A percentile compares a stretch with the other conserved stretches of the same genome.
phyloP scores from a whole-genome alignment of 2,797 vertebrate genomes.

The Calcarius lapponicus region DNA sequence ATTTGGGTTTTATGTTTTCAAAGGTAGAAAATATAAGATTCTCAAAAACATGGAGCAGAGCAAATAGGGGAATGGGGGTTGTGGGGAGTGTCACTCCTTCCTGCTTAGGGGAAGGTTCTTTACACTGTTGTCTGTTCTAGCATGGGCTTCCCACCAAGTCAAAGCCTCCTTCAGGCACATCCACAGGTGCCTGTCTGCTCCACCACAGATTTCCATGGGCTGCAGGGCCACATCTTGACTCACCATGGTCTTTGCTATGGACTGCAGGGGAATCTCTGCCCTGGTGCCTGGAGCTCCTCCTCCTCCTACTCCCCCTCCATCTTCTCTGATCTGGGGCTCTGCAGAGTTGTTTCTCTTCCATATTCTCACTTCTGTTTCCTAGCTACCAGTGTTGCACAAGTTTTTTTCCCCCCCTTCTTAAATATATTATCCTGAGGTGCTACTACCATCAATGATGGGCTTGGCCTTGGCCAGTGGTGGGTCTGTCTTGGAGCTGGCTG shows the following conservation, averaged over 20 bases:
- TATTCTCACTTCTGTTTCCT: not conserved
- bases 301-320: not conserved
- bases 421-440: not conserved
- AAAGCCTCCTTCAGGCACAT: not conserved
- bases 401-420: fast-evolving
- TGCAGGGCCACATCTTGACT: not conserved
- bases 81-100: not conserved
- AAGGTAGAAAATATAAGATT: not conserved
- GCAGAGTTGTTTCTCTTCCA: not conserved
- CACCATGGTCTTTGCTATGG: not conserved
- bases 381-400: not conserved
- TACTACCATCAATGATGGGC: not conserved
- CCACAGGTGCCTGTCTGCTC: not conserved
- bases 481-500: not conserved
- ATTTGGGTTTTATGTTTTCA: not conserved
- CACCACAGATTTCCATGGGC: not conserved
- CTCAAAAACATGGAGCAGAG: not conserved
- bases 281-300: not conserved
- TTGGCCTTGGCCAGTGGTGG: not conserved
- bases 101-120: not conserved
- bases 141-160: not conserved
- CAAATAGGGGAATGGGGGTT: not conserved
- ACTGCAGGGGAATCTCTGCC: not conserved
- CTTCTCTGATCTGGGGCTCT: not conserved
- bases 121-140: not conserved